Base-by-base conservation (phyloP, 2,797 vertebrate species). In the Gastrophryne carolinensis region DNA sequence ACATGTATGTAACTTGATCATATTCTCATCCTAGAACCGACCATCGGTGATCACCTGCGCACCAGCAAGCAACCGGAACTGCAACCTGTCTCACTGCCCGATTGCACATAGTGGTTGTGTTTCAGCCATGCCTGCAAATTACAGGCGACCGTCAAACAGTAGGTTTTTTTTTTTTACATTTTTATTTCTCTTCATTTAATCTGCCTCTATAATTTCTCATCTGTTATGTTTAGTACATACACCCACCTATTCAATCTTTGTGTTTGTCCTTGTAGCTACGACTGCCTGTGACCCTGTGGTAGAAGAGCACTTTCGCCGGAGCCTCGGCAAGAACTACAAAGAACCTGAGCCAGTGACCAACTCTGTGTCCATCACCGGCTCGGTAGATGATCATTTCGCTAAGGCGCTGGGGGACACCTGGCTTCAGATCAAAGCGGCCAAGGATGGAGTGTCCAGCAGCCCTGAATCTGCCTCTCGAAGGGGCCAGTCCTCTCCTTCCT, bases 261-360 rank as follows among this genome's bases (percentile, higher is more conserved):
- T 24, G 15, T 66, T 74, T 56, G 15, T 58, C 79, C 1, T 0
- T 75, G 0, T 73, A 95, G 94, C 94, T 62, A 90, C 91, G 77
- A 74, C 94, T 3, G 88, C 91, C 44, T 98, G 96, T 0, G 97
- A 99, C 84, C 96, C 97, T 0, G 96, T 98, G 87, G 97, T 99
- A 49, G 97, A 99, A 74, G 97, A 99, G 84, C 97, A 99, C 81
- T 99, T 98, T 91, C 97, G 97, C 73, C 90, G 97, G 80, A 98
- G 97, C 86, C 92, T 99, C 3, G 97, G 97, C 80, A 98, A 97
- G 90, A 98, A 98, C 83, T 98, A 98, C 92, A 98, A 97, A 88
- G 95, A 99, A 83, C 93, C 96, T 0, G 97, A 98, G 86, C 94
- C 96, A 0, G 90, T 91, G 7, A 90, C 95, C 78, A 99, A 96